Evolutionary conservation across 2,113 vertebrate genomes (phyloP).

Genomic region (Amphilophus citrinellus): DNA sequence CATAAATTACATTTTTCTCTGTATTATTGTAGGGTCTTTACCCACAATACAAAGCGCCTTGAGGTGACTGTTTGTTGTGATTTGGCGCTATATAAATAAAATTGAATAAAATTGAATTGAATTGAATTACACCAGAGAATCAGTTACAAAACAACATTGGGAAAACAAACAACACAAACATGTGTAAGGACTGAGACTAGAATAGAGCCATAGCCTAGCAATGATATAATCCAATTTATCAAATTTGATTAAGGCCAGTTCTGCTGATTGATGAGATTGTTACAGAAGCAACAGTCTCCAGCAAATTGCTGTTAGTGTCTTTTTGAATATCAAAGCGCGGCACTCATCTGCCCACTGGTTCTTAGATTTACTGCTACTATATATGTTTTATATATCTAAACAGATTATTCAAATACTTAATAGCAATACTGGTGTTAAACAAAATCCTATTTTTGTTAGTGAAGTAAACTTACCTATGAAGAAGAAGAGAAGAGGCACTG

Average conservation of each 20-base stretch:
- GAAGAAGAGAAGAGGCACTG: constrained; percentile 29
- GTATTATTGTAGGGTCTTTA: too few species aligned
- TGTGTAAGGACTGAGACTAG: background rate
- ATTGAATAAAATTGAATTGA: too few species aligned
- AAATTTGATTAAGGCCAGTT: constrained; percentile 32
- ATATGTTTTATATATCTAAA: background rate
- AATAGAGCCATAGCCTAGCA: background rate
- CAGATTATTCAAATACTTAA: background rate
- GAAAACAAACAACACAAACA: background rate
- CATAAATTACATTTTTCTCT: too few species aligned
- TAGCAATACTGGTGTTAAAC: background rate
- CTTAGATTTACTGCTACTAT: background rate
- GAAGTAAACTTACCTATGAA: constrained; percentile 43
- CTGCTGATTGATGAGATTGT: constrained; percentile 48
- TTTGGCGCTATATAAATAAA: too few species aligned
- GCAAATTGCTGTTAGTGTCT: constrained; percentile 5
- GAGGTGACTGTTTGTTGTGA: too few species aligned
- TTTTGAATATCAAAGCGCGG: constrained; percentile 8
- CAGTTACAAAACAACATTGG: background rate
- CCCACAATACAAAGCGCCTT: too few species aligned
- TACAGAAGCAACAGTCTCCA: constrained; percentile 32
- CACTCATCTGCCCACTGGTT: background rate
- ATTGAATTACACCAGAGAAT: background rate
- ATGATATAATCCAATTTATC: constrained; percentile 30
- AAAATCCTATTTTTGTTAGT: background rate